Evolutionary conservation across 1,140 invertebrate genomes (phyloP).

Genomic region (Drosophila novamexicana): DNA sequence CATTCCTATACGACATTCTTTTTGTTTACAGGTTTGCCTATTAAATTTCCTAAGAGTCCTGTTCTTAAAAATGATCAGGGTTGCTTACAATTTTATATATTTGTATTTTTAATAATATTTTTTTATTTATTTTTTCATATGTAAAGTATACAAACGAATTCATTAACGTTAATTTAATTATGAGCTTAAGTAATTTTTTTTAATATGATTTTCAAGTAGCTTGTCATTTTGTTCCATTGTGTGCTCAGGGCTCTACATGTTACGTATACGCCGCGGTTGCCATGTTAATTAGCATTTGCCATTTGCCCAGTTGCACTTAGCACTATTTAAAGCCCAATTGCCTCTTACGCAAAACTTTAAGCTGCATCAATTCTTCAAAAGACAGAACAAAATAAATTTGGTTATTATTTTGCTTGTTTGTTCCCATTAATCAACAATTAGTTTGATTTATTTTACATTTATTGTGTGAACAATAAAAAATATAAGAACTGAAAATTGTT

Average conservation of each 20-base stretch:
- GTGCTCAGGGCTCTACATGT: slow-evolving; percentile 8
- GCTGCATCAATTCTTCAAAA: slow-evolving; percentile 32
- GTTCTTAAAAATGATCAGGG: too few relatives aligned
- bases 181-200: too few relatives aligned
- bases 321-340: slow-evolving; percentile 10
- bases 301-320: slow-evolving; percentile 17
- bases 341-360: slow-evolving; percentile 37
- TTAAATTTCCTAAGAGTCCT: too few relatives aligned
- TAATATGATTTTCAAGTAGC: not conserved
- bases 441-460: too few relatives aligned
- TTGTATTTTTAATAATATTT: not conserved
- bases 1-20: too few relatives aligned
- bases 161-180: too few relatives aligned
- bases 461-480: too few relatives aligned
- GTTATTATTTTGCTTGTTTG: too few relatives aligned
- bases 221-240: not conserved
- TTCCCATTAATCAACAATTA: too few relatives aligned
- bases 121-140: not conserved
- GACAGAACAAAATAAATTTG: slow-evolving; percentile 22
- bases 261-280: slow-evolving; percentile 51
- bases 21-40: too few relatives aligned
- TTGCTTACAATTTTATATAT: not conserved
- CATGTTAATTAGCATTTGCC: slow-evolving; percentile 43
- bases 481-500: too few relatives aligned
- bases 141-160: too few relatives aligned